Conservation (phyloP, 2,797 vertebrate genomes). For the Micromesistius poutassou region DNA sequence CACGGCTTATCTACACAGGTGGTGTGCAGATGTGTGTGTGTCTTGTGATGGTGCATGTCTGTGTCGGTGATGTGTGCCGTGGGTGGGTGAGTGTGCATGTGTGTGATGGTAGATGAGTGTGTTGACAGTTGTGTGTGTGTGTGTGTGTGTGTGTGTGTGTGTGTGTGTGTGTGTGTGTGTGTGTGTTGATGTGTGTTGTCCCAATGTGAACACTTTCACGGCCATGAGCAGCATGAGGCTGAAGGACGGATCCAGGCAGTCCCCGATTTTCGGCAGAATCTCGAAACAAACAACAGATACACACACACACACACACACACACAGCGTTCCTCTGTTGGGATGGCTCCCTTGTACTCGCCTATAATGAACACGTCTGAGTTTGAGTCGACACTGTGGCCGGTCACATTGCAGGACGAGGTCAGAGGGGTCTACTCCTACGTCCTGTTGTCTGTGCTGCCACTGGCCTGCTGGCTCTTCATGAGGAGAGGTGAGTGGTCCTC, state of each 20-base stretch:
- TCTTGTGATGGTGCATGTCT: neutral
- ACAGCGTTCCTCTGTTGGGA: neutral
- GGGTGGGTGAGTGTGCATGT: neutral
- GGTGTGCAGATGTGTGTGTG: neutral
- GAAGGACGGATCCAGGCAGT: neutral
- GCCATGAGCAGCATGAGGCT: neutral
- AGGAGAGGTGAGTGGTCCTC: constrained; percentile 49
- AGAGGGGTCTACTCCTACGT: constrained; percentile 40
- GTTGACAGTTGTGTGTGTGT: neutral
- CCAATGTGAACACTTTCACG: neutral
- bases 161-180: neutral
- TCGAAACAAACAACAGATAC: neutral
- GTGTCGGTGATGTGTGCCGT: neutral
- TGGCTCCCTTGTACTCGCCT: neutral
- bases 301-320: neutral
- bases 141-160: neutral
- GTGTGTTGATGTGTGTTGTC: neutral
- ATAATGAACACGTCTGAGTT: constrained; percentile 25
- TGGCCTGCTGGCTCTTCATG: constrained; percentile 48
- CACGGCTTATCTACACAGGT: neutral
- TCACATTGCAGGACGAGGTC: constrained; percentile 18
- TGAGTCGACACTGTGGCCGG: neutral
- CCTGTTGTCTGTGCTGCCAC: constrained; percentile 48
- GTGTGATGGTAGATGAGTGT: neutral
- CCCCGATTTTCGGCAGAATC: neutral